phyloP scores from a whole-genome alignment of 2,797 vertebrate species.

The Eutrigla gurnardus region DNA sequence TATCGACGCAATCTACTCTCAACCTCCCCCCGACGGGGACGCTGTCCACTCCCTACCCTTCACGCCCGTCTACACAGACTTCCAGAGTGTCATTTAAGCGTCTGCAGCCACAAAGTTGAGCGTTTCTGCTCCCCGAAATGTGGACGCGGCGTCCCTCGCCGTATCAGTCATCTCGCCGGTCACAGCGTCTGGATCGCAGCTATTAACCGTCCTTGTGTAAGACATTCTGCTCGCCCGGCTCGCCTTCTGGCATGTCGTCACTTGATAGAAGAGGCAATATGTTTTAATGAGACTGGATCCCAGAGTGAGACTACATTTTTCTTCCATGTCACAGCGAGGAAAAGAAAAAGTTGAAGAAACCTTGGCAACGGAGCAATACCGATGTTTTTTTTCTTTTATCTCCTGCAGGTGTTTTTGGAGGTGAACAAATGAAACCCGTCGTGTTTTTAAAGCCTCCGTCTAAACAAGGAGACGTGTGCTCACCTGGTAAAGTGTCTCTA shows the following conservation, averaged over 20 bases:
- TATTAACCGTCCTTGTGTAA: constrained; percentile 61
- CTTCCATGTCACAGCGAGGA: constrained; percentile 24
- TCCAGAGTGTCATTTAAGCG: constrained; percentile 17
- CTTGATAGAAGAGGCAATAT: constrained; percentile 73
- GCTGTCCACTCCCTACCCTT: neutral
- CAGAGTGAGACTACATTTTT: constrained; percentile 53
- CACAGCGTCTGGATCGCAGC: constrained; percentile 44
- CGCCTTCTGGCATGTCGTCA: constrained; percentile 19
- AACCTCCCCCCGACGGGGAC: neutral
- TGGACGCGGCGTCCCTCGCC: constrained; percentile 28
- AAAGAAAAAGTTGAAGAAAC: constrained; percentile 45
- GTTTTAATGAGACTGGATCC: constrained; percentile 60
- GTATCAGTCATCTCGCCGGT: constrained; percentile 45
- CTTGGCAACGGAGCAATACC: constrained; percentile 41
- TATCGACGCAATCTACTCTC: neutral
- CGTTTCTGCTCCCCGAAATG: constrained; percentile 37
- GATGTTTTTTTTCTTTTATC: constrained; percentile 45
- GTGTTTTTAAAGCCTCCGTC: constrained; percentile 29
- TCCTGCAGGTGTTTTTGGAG: constrained; percentile 21
- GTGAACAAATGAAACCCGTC: constrained; percentile 21
- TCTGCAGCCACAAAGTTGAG: constrained; percentile 16
- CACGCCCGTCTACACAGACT: neutral
- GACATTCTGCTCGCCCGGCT: constrained; percentile 46
- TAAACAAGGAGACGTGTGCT: constrained; percentile 6
- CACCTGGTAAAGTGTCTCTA: too few relatives aligned